These are phyloP conservation scores for Achlya flavicornis DNA, from an alignment of 2,888 invertebrate genomes.

Conservation along the genomic window DNA sequence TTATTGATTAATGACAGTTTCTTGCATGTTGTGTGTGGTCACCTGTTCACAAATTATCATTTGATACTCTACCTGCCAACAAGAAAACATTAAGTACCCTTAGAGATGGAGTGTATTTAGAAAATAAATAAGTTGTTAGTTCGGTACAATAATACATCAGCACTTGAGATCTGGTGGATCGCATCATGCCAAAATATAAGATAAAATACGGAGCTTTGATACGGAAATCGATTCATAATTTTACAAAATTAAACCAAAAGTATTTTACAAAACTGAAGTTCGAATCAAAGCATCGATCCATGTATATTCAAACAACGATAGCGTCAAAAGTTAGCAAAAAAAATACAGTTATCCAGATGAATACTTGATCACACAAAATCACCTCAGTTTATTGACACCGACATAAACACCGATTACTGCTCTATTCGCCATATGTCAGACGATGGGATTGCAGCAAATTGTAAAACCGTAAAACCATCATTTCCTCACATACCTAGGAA, in stretches of 20 bases:
- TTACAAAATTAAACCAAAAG: too few relatives aligned
- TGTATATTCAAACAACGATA: too few relatives aligned
- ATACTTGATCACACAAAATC: not conserved
- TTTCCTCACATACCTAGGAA: conserved; percentile 23
- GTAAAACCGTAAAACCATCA: conserved; percentile 32
- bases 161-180: too few relatives aligned
- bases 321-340: too few relatives aligned
- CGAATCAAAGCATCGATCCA: too few relatives aligned
- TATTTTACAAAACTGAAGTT: too few relatives aligned
- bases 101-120: not conserved
- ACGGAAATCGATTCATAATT: too few relatives aligned
- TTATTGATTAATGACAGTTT: conserved; percentile 65
- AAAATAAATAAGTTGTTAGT: not conserved
- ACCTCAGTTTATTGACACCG: conserved; percentile 8
- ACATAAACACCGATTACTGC: conserved; percentile 17
- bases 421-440: conserved; percentile 23
- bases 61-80: conserved; percentile 31
- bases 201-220: too few relatives aligned
- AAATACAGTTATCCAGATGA: not conserved
- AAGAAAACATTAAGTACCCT: conserved; percentile 31
- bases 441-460: conserved; percentile 46
- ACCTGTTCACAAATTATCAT: conserved; percentile 28
- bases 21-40: conserved; percentile 29
- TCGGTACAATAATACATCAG: not conserved
- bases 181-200: too few relatives aligned